Conservation (phyloP, 2,113 vertebrate species). For the Apaloderma vittatum region DNA sequence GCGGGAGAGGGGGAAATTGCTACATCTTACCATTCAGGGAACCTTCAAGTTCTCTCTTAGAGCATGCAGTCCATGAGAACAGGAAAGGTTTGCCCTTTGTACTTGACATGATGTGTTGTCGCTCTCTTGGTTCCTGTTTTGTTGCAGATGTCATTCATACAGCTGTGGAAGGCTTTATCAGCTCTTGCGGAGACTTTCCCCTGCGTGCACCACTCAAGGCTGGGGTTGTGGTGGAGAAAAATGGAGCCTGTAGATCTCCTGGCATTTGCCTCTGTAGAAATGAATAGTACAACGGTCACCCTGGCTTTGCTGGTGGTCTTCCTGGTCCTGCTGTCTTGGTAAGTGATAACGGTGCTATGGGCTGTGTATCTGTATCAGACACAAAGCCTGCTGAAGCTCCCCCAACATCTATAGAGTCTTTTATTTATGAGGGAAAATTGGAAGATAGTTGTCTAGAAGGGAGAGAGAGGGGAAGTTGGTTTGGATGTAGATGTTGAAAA, state of each 20-base stretch:
- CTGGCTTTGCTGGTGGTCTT: conserved; percentile 78
- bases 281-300: conserved; percentile 62
- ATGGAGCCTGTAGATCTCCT: conserved; percentile 67
- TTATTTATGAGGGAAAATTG: background rate
- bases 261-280: conserved; percentile 51
- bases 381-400: background rate
- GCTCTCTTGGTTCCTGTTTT: conserved; percentile 53
- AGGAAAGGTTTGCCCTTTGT: conserved; percentile 41
- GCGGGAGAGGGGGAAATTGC: conserved; percentile 56
- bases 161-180: conserved; percentile 46
- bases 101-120: background rate
- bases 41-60: conserved; percentile 65
- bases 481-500: background rate
- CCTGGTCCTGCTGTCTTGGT: conserved; percentile 88
- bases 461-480: background rate
- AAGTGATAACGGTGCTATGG: conserved; percentile 25
- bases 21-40: conserved; percentile 62
- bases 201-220: background rate
- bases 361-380: background rate
- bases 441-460: background rate
- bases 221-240: background rate
- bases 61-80: background rate
- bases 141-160: conserved; percentile 23
- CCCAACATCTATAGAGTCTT: background rate
- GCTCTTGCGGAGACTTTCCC: background rate